A percentile compares a stretch with the other conserved stretches of the same genome.
These are phyloP conservation scores for Podiceps cristatus DNA, from an alignment of 2,113 vertebrate genomes.

Conservation along the genomic window DNA sequence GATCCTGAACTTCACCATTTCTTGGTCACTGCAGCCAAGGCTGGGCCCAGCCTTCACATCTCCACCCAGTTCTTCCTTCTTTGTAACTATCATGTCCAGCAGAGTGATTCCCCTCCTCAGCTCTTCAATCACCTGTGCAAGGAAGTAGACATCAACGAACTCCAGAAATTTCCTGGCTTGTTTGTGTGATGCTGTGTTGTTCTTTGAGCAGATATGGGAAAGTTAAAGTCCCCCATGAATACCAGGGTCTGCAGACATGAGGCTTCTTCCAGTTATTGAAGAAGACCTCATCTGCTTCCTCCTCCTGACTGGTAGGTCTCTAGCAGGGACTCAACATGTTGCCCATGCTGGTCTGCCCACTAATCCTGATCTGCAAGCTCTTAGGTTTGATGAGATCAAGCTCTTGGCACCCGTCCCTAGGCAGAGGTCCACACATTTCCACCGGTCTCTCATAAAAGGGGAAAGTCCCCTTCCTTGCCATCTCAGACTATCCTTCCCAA, in stretches of 20 bases:
- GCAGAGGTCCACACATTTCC: neutral
- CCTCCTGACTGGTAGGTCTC: neutral
- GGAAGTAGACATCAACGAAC: neutral
- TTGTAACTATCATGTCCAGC: neutral
- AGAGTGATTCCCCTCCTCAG: neutral
- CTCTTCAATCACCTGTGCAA: neutral
- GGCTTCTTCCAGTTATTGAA: neutral
- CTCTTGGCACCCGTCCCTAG: neutral
- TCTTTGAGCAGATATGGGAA: neutral
- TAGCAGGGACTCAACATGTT: neutral
- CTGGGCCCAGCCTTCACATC: neutral
- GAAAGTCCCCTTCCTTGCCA: rapidly evolving
- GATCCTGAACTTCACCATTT: neutral
- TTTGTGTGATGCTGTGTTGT: neutral
- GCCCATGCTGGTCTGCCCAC: neutral
- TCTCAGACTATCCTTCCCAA: neutral
- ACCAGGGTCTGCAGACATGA: neutral
- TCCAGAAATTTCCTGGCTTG: neutral
- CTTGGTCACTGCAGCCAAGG: neutral
- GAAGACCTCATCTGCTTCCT: neutral
- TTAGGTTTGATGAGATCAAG: neutral
- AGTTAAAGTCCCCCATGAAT: neutral
- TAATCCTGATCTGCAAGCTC: neutral
- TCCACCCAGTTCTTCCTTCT: neutral
- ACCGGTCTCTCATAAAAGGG: neutral